These are phyloP conservation scores for Myotis yumanensis DNA, from an alignment of 2,113 vertebrate species.

Conservation along the genomic window DNA sequence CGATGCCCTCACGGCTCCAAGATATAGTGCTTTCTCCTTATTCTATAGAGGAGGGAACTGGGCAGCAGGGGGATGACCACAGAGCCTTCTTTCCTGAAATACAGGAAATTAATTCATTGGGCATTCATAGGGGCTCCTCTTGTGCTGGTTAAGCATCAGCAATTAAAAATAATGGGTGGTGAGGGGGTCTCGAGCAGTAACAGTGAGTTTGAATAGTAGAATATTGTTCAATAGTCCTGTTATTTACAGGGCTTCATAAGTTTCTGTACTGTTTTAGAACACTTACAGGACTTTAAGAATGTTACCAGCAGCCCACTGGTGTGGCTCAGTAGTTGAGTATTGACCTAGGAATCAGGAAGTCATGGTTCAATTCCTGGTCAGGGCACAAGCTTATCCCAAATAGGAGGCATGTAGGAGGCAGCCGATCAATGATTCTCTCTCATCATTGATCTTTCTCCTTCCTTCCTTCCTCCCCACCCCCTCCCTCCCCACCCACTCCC, in stretches of 20 bases:
- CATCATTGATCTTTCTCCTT: too few relatives aligned
- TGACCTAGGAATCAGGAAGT: too few relatives aligned
- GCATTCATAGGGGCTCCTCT: background rate
- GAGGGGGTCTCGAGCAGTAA: background rate
- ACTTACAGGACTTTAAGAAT: slow-evolving; percentile 8
- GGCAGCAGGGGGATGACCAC: background rate
- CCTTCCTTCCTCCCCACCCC: too few relatives aligned
- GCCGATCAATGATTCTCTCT: too few relatives aligned
- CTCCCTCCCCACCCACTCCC: too few relatives aligned
- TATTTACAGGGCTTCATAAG: slow-evolving; percentile 37
- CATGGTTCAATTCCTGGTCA: too few relatives aligned
- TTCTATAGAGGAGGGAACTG: background rate
- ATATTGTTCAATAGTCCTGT: slow-evolving; percentile 35
- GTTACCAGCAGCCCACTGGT: background rate
- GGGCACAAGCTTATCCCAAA: too few relatives aligned
- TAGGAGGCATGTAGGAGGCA: too few relatives aligned
- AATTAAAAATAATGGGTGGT: slow-evolving; percentile 47
- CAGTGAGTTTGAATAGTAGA: slow-evolving; percentile 34
- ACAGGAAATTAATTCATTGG: background rate
- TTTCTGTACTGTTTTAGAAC: slow-evolving; percentile 51
- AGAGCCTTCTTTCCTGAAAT: background rate
- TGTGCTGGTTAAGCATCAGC: slow-evolving; percentile 4
- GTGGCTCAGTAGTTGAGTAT: too few relatives aligned
- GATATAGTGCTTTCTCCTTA: background rate
- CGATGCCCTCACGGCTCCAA: background rate